phyloP scores from a whole-genome alignment of 2,888 invertebrate genomes.

The Sinhomidia bicolor region DNA sequence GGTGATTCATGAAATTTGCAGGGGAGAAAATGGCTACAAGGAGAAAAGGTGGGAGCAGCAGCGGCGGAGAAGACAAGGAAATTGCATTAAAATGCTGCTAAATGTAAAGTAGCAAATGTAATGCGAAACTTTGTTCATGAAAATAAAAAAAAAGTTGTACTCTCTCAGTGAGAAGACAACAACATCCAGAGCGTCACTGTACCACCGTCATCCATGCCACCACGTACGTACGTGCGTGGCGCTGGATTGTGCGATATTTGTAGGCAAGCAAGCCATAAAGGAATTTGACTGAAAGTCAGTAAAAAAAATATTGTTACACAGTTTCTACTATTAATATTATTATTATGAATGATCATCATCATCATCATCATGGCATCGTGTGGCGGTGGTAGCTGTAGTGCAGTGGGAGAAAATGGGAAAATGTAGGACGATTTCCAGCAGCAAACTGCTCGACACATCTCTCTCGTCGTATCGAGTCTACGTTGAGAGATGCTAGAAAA shows the following conservation, averaged over 20 bases:
- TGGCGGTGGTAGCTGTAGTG: not conserved
- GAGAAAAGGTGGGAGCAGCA: not conserved
- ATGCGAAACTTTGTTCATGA: no score
- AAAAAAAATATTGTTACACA: not conserved
- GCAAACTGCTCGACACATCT: no score
- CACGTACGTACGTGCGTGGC: no score
- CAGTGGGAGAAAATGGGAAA: not conserved
- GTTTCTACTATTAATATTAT: not conserved
- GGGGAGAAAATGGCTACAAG: not conserved
- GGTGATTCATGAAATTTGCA: slow-evolving; percentile 64
- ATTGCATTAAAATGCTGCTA: slow-evolving; percentile 69
- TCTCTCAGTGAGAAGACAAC: not conserved
- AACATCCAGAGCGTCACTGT: no score
- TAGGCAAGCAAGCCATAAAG: not conserved
- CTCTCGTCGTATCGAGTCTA: no score
- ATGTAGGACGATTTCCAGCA: slow-evolving; percentile 47
- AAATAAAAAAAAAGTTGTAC: no score
- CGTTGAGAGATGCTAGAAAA: no score
- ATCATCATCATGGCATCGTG: not conserved
- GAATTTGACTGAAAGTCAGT: not conserved
- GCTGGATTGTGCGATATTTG: no score
- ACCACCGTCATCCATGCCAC: no score
- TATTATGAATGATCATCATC: slow-evolving; percentile 34
- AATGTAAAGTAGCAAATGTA: slow-evolving; percentile 48
- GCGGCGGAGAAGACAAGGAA: slow-evolving; percentile 38